Conservation (phyloP, 2,113 vertebrate species). For the Chionomys nivalis region DNA sequence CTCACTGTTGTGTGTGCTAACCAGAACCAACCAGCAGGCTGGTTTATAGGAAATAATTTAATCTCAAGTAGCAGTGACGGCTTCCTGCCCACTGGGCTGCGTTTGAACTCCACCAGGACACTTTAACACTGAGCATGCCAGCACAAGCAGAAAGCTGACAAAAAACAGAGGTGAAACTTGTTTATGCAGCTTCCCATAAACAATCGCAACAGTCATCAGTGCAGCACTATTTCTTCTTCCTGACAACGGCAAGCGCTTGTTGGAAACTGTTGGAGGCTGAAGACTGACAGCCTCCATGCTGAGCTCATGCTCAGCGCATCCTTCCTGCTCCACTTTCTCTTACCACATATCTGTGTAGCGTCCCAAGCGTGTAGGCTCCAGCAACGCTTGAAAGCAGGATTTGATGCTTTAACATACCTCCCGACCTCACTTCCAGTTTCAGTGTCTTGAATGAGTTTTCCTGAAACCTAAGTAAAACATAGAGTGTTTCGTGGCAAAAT, state of each 20-base stretch:
- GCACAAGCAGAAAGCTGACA: slow-evolving; percentile 8
- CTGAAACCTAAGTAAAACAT: not conserved
- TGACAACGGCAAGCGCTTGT: not conserved
- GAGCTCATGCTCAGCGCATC: not conserved
- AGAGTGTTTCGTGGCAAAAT: not conserved
- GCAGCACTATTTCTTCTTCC: not conserved
- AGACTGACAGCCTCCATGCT: not conserved
- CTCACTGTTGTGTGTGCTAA: not conserved
- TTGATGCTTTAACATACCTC: not conserved
- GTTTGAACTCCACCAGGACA: not conserved
- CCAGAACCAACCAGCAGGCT: not conserved
- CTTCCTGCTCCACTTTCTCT: not conserved
- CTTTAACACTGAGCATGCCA: not conserved
- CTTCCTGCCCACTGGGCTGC: not conserved
- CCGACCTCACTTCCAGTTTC: not conserved
- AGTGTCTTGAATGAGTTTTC: not conserved
- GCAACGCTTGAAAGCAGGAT: not conserved
- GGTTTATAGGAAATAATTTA: slow-evolving; percentile 25
- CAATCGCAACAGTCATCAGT: not conserved
- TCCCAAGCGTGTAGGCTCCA: not conserved
- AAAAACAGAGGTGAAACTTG: slow-evolving; percentile 29
- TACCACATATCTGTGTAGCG: not conserved
- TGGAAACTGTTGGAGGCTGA: not conserved
- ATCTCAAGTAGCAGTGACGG: not conserved
- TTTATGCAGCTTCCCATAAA: slow-evolving; percentile 45